Conservation (phyloP, 2,888 invertebrate species). For the Minunthozetes semirufus region DNA sequence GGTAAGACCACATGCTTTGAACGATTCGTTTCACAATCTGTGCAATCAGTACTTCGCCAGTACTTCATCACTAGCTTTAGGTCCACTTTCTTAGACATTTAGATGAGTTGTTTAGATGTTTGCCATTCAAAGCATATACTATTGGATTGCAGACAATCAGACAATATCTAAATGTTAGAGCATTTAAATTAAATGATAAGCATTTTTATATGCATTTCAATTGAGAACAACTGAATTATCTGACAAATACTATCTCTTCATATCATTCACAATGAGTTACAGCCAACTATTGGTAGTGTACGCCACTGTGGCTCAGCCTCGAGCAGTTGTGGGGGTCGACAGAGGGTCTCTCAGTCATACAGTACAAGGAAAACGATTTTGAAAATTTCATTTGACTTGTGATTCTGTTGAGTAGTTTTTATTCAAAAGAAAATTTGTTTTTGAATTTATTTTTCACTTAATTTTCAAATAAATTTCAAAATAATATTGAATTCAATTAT, state of each 20-base stretch:
- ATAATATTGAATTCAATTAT: too few relatives aligned
- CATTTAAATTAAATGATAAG: conserved; percentile 16
- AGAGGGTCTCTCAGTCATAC: too few relatives aligned
- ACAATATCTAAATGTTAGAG: neutral
- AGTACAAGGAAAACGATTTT: too few relatives aligned
- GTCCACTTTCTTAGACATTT: neutral
- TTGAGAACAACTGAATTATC: neutral
- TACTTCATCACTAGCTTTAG: too few relatives aligned
- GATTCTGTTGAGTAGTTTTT: too few relatives aligned
- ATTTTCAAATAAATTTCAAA: too few relatives aligned
- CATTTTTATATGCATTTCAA: neutral
- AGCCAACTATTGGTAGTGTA: neutral
- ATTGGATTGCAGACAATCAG: neutral
- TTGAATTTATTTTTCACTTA: too few relatives aligned
- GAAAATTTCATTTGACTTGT: too few relatives aligned
- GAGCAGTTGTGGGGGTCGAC: too few relatives aligned
- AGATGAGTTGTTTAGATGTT: neutral
- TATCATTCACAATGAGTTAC: neutral
- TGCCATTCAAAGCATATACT: neutral
- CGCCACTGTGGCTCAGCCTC: too few relatives aligned
- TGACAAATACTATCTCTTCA: neutral
- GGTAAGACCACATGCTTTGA: conserved; percentile 10
- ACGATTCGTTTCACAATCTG: neutral
- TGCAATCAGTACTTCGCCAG: neutral
- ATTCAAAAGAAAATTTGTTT: too few relatives aligned